These are phyloP conservation scores for Sphaeridia pumilis DNA, from an alignment of 2,888 invertebrate species.

Conservation along the genomic window DNA sequence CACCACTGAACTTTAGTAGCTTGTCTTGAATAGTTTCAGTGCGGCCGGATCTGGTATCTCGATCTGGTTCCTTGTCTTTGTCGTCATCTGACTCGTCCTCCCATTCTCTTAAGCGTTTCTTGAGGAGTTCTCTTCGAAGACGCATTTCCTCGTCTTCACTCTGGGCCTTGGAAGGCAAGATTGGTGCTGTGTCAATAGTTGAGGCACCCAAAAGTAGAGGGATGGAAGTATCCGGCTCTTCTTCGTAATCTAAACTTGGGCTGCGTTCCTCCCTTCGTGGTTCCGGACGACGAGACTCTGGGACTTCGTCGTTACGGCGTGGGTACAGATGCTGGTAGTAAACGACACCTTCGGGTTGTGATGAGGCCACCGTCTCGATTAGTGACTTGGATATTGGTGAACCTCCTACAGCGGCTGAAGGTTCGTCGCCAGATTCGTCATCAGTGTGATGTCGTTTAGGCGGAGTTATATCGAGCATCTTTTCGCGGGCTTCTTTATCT, in stretches of 20 bases:
- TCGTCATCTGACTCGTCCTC: slow-evolving; percentile 31
- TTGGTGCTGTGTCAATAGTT: not conserved
- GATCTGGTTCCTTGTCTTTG: not conserved
- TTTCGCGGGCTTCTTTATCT: not conserved
- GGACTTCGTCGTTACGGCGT: slow-evolving; percentile 12
- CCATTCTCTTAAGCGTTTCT: slow-evolving; percentile 31
- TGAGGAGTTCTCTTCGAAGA: slow-evolving; percentile 26
- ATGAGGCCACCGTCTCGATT: slow-evolving; percentile 22
- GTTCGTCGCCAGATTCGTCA: slow-evolving; percentile 9
- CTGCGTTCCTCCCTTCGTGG: slow-evolving; percentile 1
- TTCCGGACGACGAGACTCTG: not conserved
- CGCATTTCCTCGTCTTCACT: slow-evolving; percentile 29
- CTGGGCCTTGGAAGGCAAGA: slow-evolving; percentile 7
- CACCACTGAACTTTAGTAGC: slow-evolving; percentile 4
- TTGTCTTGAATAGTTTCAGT: slow-evolving; percentile 1
- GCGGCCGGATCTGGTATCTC: not conserved
- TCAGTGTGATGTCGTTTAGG: slow-evolving; percentile 1
- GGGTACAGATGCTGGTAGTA: slow-evolving; percentile 34
- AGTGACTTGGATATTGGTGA: slow-evolving; percentile 17
- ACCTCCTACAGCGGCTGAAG: not conserved
- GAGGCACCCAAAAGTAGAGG: not conserved
- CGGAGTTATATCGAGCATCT: not conserved
- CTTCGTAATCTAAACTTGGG: not conserved
- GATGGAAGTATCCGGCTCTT: not conserved
- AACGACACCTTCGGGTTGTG: slow-evolving; percentile 25